Base-by-base conservation (phyloP, 1,140 invertebrate genomes). In the Argopecten irradians region DNA sequence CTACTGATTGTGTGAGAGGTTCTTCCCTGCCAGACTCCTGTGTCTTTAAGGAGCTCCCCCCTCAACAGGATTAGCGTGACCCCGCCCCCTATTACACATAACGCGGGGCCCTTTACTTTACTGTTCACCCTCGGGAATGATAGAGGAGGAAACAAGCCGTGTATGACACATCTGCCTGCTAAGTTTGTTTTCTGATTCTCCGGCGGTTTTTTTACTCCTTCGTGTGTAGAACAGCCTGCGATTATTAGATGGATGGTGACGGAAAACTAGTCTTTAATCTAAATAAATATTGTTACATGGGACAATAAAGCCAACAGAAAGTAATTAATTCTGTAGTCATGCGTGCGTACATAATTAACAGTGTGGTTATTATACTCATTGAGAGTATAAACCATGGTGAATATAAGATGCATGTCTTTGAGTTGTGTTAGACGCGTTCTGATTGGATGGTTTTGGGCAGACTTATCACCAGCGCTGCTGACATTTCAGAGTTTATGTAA, bases 171-270 rank as follows among this genome's bases (percentile, higher is more conserved):
- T 71, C 55, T 71, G 55, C 55, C 55, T 71, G 55, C 55, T 71
- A 71, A 71, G 55, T 71, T 71, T 16, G n/a, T 71, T 71, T 71
- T 71, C 55, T 71, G 55, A 71, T 71, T 71, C 55, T 71, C 55
- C 28, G 55, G 28, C 55, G 55, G 55, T 71, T 71, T 71, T 71
- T 28, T n/a, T 3, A 22, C n/a, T 71, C n/a, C 16, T 71, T 71
- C 9, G 14, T 46, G 43, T 46, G 22, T 71, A 71, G 55, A 71
- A 71, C 55, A 71, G 55, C 28, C 55, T 71, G 55, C 28, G 55
- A 71, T 71, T 71, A 71, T 71, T 71, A 71, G 55, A 71, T 71
- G 55, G 55, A 71, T 71, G 55, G 55, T 71, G 55, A 71, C 55
- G 55, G 55, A 71, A 71, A 28, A 71, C 55, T 71, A 71, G 55